A percentile compares a stretch with the other conserved stretches of the same genome.
phyloP scores from a whole-genome alignment of 2,113 vertebrate species.

The Callipepla squamata region DNA sequence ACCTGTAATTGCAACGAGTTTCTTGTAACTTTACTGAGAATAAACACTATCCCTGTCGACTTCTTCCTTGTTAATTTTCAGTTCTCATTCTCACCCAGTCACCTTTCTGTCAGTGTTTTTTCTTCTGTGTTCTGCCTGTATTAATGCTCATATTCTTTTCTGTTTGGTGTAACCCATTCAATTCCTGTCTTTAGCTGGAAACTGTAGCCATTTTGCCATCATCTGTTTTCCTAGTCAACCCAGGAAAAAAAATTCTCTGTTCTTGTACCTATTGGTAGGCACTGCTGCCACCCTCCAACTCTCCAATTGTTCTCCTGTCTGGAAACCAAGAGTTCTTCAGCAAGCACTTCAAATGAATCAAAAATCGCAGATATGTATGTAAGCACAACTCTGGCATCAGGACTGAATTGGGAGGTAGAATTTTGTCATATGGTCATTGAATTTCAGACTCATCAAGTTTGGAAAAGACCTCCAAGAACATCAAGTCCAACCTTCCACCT shows the following conservation, averaged over 20 bases:
- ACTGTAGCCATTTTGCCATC: neutral
- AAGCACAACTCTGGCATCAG: neutral
- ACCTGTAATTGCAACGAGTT: neutral
- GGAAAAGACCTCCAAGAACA: too few species aligned
- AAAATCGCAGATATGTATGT: neutral
- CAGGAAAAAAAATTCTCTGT: neutral
- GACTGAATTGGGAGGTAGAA: neutral
- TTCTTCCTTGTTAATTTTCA: neutral
- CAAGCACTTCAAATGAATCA: neutral
- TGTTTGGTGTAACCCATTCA: accelerated
- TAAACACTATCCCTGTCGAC: neutral
- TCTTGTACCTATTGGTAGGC: neutral
- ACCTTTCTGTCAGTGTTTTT: neutral
- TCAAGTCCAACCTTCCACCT: too few species aligned
- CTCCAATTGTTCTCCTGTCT: neutral
- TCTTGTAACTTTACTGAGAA: neutral
- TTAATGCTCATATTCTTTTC: neutral
- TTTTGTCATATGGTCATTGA: neutral
- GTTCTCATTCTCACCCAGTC: neutral
- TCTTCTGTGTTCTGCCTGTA: neutral
- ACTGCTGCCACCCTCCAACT: neutral
- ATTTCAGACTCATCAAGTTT: too few species aligned
- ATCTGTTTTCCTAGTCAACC: neutral
- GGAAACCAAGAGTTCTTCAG: neutral
- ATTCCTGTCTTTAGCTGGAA: neutral